Percentiles rank a stretch among this genome's conserved stretches.
These are phyloP conservation scores for Bubo bubo DNA, from an alignment of 2,113 vertebrate species.

Conservation along the genomic window DNA sequence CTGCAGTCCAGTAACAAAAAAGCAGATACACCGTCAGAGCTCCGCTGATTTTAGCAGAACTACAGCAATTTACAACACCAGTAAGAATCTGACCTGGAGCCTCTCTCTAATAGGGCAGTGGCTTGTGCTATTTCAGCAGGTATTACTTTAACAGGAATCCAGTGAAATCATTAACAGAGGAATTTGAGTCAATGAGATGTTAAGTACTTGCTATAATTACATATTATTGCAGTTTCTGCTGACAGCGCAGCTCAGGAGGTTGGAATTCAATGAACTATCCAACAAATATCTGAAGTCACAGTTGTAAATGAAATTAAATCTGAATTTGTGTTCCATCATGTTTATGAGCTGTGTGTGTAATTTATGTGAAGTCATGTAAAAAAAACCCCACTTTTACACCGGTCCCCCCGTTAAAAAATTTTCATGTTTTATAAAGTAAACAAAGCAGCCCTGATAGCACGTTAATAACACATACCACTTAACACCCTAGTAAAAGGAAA, in stretches of 20 bases:
- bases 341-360: neutral
- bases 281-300: conserved; percentile 37
- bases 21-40: neutral
- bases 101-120: neutral
- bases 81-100: neutral
- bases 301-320: conserved; percentile 33
- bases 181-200: conserved; percentile 68
- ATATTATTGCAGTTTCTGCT: conserved; percentile 62
- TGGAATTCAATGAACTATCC: conserved; percentile 54
- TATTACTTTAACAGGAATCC: conserved; percentile 59
- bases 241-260: conserved; percentile 16
- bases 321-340: neutral
- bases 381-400: neutral
- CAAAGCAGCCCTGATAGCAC: neutral
- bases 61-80: neutral
- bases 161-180: conserved; percentile 65
- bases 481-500: neutral
- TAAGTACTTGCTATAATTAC: conserved; percentile 64
- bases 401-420: neutral
- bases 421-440: conserved; percentile 10
- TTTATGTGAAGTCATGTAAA: neutral
- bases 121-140: conserved; percentile 44
- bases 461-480: neutral
- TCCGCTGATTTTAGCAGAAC: neutral
- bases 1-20: neutral